Base-by-base conservation (phyloP, 2,797 vertebrate genomes). In the Hafferia zeledoni region DNA sequence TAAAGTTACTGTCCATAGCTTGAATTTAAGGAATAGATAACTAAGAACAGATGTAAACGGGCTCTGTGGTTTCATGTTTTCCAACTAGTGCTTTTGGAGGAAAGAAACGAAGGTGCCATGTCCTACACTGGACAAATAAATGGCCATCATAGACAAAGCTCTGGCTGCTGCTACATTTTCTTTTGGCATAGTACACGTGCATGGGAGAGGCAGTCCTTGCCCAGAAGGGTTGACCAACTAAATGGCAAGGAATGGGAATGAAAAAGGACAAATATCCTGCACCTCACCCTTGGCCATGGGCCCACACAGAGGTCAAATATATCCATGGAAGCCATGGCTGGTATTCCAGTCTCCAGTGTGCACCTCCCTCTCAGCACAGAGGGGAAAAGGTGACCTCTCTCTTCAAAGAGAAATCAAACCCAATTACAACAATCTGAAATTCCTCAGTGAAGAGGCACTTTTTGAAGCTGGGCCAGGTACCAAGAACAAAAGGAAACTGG, bases 381-480 rank as follows among this genome's bases (percentile, higher is more conserved):
- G 41, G 7, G 18, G 25, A 41, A 88, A 72, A 49, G 5, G 10
- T 3, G 19, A 93, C 22, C 8, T 46, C 49, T 50, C 28, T 56
- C 46, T 65, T 93, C 94, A 87, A 79, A 80, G 52, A 56, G 43
- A 72, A 87, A 69, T 67, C 57, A 74, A 41, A 31, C 33, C 24
- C 13, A 44, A 6, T 61, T 61, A 75, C 8, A 7, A 28, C 15
- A 70, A 79, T n/a, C 28, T 75, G 44, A 82, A 89, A 89, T 92
- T 88, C 70, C 64, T 90, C 59, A 49, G 59, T 5, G 2, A 86
- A 65, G 14, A 87, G 47, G 24, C 5, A 7, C 12, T 67, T 79
- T 77, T 13, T 88, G 93, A 92, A 96, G 83, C 60, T 77, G 67
- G 67, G 75, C 90, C 85, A 93, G 56, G n/a, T 50, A 69, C 0